Base-by-base conservation (phyloP, 2,888 invertebrate species). In the Dermolepida albohirtum region DNA sequence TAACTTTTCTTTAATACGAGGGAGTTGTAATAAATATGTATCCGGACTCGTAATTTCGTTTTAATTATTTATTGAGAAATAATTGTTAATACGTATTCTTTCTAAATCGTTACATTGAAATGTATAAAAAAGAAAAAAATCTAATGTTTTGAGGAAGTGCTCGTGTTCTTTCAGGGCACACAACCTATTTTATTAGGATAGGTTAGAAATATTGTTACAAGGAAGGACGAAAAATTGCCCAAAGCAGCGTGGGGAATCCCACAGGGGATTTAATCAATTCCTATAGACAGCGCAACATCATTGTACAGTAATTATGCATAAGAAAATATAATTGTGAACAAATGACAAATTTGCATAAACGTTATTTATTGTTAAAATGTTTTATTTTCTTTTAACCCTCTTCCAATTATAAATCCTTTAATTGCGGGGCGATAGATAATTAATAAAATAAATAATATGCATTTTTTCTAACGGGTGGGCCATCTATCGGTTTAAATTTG, bases 341-440 rank as follows among this genome's bases (percentile, higher is more conserved):
- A 75, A 76, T n/a, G 76, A 75, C 76, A 77, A 22, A 73, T 75
- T 77, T 76, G 74, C 74, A 76, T 75, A 74, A 75, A 76, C 73
- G 75, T 74, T 75, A 68, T 72, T 74, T 70, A 71, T 73, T 70
- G 68, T 72, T 68, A 67, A 44, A 12, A 16, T 40, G 59, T 67
- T 54, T 59, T 63, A 40, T 69, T 44, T 55, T 27, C 40, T 47
- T 12, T 5, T 52, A 29, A n/a, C 73, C 72, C 22, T 22, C 4
- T 22, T 22, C 22, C 22, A 22, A 22, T 22, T 22, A 22, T 4
- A 22, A 22, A 22, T 22, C 4, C 22, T 4, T 22, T 22, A 4
- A 2, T 22, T 22, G 22, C 4, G 22, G 2, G 2, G 1, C 22
- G 22, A 22, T 22, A 2, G 22, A 22, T 22, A 22, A n/a, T n/a